phyloP scores from a whole-genome alignment of 1,140 invertebrate species.

The Trichonephila inaurata region DNA sequence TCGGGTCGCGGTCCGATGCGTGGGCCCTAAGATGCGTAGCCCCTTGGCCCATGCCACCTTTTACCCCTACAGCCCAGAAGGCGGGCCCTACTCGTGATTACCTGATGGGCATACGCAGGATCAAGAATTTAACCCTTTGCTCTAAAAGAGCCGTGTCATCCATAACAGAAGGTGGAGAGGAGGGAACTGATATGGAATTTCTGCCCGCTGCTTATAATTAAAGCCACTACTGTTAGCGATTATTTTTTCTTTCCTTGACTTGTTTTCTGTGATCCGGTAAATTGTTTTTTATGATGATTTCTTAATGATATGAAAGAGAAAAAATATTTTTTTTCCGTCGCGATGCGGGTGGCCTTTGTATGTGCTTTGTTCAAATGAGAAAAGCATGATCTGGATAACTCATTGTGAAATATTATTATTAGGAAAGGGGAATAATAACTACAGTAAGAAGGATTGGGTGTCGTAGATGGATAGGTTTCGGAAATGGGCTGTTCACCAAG shows the following conservation, averaged over 20 bases:
- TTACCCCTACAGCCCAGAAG: slow-evolving; percentile 30
- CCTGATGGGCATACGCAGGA: slow-evolving; percentile 56
- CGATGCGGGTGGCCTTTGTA: slow-evolving; percentile 57
- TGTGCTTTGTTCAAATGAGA: slow-evolving; percentile 22
- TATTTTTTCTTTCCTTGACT: slow-evolving; percentile 24
- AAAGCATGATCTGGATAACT: slow-evolving; percentile 34
- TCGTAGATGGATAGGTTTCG: not conserved
- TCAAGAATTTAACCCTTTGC: slow-evolving; percentile 70
- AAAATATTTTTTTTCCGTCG: slow-evolving; percentile 10
- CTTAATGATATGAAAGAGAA: slow-evolving; percentile 46
- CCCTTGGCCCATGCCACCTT: slow-evolving; percentile 51
- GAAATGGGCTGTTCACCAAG: not conserved
- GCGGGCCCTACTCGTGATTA: slow-evolving; percentile 49
- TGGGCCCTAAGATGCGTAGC: slow-evolving; percentile 33
- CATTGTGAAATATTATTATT: slow-evolving; percentile 1
- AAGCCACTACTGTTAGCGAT: slow-evolving; percentile 61
- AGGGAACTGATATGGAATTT: slow-evolving; percentile 53
- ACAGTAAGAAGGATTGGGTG: not conserved
- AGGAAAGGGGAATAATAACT: not conserved
- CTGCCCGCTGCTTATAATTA: slow-evolving; percentile 55
- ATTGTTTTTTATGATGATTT: slow-evolving; percentile 62
- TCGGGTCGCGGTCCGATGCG: slow-evolving; percentile 47
- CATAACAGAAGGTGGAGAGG: slow-evolving; percentile 11
- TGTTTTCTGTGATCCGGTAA: slow-evolving; percentile 12
- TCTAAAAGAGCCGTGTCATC: slow-evolving; percentile 48